Conservation (phyloP, 2,113 vertebrate species). For the Motacilla alba region DNA sequence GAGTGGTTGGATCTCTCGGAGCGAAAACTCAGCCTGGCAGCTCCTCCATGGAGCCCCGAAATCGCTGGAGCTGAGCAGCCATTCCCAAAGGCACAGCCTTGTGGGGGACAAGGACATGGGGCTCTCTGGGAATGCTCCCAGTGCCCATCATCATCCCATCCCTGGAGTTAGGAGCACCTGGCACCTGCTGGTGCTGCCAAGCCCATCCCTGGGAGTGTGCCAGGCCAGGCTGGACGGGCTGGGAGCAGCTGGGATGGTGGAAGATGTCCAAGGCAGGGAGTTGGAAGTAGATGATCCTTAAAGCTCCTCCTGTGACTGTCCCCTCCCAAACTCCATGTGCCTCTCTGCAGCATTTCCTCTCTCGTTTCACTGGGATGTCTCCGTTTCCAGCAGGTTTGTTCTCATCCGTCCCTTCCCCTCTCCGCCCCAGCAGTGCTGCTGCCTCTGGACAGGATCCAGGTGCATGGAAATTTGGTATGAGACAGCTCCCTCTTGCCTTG, state of each 20-base stretch:
- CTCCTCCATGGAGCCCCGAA: background rate
- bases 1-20: background rate
- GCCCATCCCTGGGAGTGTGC: background rate
- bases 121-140: background rate
- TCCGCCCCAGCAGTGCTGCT: accelerated
- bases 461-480: accelerated
- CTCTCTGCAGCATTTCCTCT: background rate
- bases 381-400: background rate
- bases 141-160: accelerated
- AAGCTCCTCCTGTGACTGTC: background rate
- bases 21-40: accelerated
- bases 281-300: background rate
- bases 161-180: background rate
- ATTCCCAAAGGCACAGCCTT: background rate
- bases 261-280: background rate
- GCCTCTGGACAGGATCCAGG: background rate
- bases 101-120: background rate
- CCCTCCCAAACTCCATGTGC: background rate
- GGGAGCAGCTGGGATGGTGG: background rate
- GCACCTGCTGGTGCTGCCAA: background rate
- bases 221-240: accelerated
- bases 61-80: background rate
- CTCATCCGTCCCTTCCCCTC: background rate
- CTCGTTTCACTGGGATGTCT: background rate
- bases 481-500: background rate